These are phyloP conservation scores for Mastomys coucha DNA, from an alignment of 2,113 vertebrate species.

Conservation along the genomic window DNA sequence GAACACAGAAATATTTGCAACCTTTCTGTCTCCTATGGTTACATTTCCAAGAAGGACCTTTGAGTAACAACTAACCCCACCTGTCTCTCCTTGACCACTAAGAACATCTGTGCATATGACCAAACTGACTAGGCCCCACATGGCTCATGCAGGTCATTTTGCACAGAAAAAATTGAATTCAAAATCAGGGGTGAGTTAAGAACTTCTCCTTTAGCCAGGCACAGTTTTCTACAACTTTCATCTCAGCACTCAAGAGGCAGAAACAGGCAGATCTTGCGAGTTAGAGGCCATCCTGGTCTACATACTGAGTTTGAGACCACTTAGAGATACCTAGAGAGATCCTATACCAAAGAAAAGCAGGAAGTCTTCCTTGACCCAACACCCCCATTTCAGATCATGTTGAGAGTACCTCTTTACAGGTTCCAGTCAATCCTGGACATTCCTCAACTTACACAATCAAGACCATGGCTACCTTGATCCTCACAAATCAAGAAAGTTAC, in stretches of 20 bases:
- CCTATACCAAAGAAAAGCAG: not conserved
- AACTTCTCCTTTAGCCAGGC: not conserved
- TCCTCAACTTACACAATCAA: not conserved
- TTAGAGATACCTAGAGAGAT: not conserved
- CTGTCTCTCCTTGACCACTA: not conserved
- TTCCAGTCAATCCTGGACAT: not conserved
- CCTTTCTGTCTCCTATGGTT: not conserved
- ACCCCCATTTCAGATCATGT: not conserved
- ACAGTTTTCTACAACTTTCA: not conserved
- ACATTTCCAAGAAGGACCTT: not conserved
- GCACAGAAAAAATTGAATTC: not conserved
- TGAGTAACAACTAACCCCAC: not conserved
- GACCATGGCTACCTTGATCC: not conserved
- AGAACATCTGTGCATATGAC: not conserved
- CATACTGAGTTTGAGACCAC: not conserved
- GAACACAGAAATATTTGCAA: not conserved
- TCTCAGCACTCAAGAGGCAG: not conserved
- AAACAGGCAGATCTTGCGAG: not conserved
- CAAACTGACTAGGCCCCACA: constrained; percentile 3
- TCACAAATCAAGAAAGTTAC: not conserved
- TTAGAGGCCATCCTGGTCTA: not conserved
- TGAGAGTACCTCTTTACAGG: not conserved
- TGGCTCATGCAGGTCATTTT: not conserved
- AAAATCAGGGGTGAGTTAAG: constrained; percentile 22
- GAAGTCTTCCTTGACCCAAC: not conserved